Evolutionary conservation across 2,113 vertebrate species (phyloP), one percentile per base, ranked within the genome.

Genomic region (Hucho hucho): DNA sequence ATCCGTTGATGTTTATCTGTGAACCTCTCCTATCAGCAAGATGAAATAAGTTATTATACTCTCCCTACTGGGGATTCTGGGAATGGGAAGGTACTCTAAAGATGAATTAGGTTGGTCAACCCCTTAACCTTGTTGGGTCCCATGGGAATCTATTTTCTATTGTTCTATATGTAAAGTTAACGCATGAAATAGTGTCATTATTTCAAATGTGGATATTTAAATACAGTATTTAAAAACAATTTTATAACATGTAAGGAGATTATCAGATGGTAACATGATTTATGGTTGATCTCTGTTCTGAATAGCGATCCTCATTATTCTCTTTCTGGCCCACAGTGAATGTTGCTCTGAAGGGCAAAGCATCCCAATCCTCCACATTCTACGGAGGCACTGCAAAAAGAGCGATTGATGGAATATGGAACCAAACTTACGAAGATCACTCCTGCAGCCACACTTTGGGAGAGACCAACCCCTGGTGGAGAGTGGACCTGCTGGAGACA

Each of bases 401-500:
- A 0, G 82, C 86, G 16, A 79, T 82, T 0, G 87, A 89, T 53
- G 84, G 37, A 43, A 43, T 43, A 12, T 11, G 86, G 32, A 89
- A 84, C 67, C 49, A 1, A 0, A 4, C 0, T 70, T 47, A 2
- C 47, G 0, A 2, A 0, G 1, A 24, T 1, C 37, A 24, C 0
- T 84, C 86, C 24, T 87, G 84, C 75, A 7, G 6, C 9, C 67
- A 75, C 65, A 86, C 86, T 43, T 43, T 4, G 3, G 1, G 0
- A 3, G 22, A 0, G 3, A 79, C 0, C 0, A 22, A 0, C 16
- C 78, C 86, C 75, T 87, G 86, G 84, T 87, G 86, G 86, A n/a
- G 83, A 64, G 69, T 89, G 64, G 83, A 87, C 18, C 76, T 89
- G 49, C 0, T 20, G 9, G 82, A 67, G 37, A 83, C 78, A 16